A percentile compares a stretch with the other conserved stretches of the same genome.
Conservation (phyloP, 1,140 invertebrate genomes). For the Caerostris darwini region DNA sequence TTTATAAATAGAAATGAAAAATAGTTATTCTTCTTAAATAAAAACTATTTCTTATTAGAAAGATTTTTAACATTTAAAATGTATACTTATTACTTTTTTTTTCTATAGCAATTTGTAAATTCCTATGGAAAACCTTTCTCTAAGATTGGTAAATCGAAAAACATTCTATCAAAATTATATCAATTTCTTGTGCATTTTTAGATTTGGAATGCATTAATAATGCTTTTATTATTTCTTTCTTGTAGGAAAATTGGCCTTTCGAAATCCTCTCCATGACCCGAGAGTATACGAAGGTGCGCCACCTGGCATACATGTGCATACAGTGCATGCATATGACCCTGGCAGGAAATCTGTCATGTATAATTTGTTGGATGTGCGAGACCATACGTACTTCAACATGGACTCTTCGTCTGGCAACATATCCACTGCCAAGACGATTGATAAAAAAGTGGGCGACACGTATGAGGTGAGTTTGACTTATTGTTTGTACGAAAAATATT, state of each 20-base stretch:
- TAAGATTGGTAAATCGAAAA: too few relatives aligned
- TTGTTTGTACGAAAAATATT: too few relatives aligned
- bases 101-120: too few relatives aligned
- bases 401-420: slow-evolving; percentile 77
- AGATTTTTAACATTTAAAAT: too few relatives aligned
- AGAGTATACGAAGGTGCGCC: slow-evolving; percentile 78
- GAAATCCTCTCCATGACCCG: slow-evolving; percentile 74
- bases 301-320: slow-evolving; percentile 73
- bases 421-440: slow-evolving; percentile 61
- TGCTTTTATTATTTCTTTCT: slow-evolving; percentile 23
- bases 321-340: slow-evolving; percentile 74
- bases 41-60: too few relatives aligned
- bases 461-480: slow-evolving; percentile 56
- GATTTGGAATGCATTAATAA: not conserved
- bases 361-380: slow-evolving; percentile 70
- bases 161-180: too few relatives aligned
- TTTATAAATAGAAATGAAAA: too few relatives aligned
- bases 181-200: too few relatives aligned
- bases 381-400: slow-evolving; percentile 75
- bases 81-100: too few relatives aligned
- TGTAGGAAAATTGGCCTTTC: slow-evolving; percentile 77
- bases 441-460: slow-evolving; percentile 58
- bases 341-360: slow-evolving; percentile 73
- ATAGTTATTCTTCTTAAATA: too few relatives aligned
- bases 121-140: too few relatives aligned